Conservation (phyloP, 2,113 vertebrate species). For the Corythornis madagascariensis region DNA sequence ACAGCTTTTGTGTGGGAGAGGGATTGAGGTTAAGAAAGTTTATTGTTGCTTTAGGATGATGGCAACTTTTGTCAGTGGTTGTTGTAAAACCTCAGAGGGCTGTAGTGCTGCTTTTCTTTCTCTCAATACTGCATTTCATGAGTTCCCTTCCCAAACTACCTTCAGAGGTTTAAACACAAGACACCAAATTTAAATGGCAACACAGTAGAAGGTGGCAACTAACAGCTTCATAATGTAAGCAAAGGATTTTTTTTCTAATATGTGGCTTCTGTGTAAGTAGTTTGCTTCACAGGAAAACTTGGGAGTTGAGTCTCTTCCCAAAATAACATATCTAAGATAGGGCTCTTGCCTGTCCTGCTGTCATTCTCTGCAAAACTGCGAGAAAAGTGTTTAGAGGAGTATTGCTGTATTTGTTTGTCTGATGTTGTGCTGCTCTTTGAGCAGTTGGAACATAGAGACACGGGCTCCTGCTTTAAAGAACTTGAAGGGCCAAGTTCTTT, state of each 20-base stretch:
- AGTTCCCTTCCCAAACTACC: not conserved
- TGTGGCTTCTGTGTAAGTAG: not conserved
- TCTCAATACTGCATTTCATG: not conserved
- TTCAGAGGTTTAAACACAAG: not conserved
- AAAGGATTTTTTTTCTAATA: not conserved
- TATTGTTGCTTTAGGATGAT: not conserved
- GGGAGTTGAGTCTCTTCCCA: not conserved
- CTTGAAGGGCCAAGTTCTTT: not conserved
- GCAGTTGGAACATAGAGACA: not conserved
- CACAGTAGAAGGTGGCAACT: not conserved
- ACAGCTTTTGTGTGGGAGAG: not conserved
- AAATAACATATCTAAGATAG: not conserved
- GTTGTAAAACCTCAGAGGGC: not conserved
- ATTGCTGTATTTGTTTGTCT: not conserved
- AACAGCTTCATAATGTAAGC: not conserved
- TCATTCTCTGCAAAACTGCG: not conserved
- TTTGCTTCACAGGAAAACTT: not conserved
- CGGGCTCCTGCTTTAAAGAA: not conserved
- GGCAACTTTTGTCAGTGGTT: not conserved
- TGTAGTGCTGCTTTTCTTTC: not conserved
- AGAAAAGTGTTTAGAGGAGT: not conserved
- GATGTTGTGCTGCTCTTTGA: accelerated
- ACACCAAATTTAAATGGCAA: not conserved
- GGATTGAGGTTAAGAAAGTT: not conserved
- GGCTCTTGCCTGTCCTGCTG: not conserved